Conservation (phyloP, 2,113 vertebrate species). For the Nycticryphes semicollaris region DNA sequence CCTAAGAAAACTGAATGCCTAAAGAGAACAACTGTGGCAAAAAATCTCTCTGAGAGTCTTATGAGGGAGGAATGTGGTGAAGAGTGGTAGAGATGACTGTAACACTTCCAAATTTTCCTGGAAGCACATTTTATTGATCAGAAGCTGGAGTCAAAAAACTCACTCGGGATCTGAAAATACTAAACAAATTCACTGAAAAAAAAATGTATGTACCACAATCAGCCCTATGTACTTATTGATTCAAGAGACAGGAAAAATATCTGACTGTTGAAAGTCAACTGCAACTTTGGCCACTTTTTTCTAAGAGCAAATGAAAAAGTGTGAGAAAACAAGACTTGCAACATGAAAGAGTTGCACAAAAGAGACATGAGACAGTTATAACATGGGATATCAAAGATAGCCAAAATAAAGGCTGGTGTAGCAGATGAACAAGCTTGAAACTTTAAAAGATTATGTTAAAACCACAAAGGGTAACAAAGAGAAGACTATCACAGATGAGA, state of each 20-base stretch:
- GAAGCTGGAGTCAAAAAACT: background rate
- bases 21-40: background rate
- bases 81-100: background rate
- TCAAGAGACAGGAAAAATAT: background rate
- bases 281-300: background rate
- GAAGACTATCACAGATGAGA: background rate
- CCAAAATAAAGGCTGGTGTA: background rate
- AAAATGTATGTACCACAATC: background rate
- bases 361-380: background rate
- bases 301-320: background rate
- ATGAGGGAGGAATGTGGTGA: background rate
- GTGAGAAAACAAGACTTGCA: background rate
- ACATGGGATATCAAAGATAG: background rate
- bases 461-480: background rate
- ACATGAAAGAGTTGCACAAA: background rate
- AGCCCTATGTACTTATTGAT: background rate
- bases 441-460: background rate
- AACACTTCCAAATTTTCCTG: slow-evolving; percentile 15
- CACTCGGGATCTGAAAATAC: background rate
- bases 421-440: background rate
- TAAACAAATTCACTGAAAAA: background rate
- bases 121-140: slow-evolving; percentile 13
- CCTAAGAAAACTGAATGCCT: background rate
- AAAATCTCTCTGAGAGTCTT: background rate
- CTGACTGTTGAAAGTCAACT: background rate